Conservation (phyloP, 2,113 vertebrate species). For the Machaerirhynchus nigripectus region DNA sequence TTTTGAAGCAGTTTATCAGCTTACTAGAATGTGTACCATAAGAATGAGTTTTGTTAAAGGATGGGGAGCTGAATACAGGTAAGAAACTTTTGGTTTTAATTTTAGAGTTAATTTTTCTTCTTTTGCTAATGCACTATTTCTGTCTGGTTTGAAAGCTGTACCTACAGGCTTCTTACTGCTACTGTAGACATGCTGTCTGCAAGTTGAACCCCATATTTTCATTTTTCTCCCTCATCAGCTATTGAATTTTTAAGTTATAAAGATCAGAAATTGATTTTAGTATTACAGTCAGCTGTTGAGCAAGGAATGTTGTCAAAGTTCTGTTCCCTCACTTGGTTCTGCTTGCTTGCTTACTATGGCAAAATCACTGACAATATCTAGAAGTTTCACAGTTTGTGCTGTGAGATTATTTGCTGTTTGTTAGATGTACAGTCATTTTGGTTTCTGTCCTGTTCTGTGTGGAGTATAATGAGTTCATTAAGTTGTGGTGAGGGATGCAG, state of each 20-base stretch:
- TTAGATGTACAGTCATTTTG: not conserved
- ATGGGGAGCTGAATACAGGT: conserved; percentile 99
- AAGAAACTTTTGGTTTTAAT: not conserved
- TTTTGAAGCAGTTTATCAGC: conserved; percentile 96
- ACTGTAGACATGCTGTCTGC: not conserved
- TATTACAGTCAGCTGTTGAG: not conserved
- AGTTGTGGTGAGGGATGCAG: not conserved
- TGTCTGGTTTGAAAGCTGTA: not conserved
- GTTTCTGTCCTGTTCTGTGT: not conserved
- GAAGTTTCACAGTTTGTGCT: not conserved
- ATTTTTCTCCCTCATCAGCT: not conserved
- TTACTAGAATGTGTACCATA: conserved; percentile 99
- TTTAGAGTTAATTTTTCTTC: not conserved
- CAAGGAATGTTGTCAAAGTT: not conserved
- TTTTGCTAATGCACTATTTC: not conserved
- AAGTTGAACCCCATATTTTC: not conserved
- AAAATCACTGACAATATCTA: not conserved
- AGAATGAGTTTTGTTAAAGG: conserved; percentile 99
- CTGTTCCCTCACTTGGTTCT: not conserved
- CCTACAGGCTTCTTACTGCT: not conserved
- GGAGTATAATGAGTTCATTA: not conserved
- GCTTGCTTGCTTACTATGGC: not conserved
- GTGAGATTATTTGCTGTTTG: not conserved
- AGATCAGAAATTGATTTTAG: not conserved
- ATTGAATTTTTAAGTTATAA: not conserved